These are phyloP conservation scores for Setophaga kirtlandii DNA, from an alignment of 2,113 vertebrate genomes.

Conservation along the genomic window DNA sequence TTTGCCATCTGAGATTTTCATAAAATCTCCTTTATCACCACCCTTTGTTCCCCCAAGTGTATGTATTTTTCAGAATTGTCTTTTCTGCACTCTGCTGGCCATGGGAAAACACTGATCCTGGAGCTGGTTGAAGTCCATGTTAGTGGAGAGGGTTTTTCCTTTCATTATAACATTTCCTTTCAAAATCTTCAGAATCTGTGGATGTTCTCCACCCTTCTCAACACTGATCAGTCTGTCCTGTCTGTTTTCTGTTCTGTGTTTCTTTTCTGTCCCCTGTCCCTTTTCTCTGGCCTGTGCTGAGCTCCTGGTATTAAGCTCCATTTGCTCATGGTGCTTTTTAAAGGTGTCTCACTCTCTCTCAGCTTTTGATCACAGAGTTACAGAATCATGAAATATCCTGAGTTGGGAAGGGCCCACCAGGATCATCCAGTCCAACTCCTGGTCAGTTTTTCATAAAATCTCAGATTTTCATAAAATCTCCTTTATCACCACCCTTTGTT, in stretches of 20 bases:
- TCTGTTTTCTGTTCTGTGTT: neutral
- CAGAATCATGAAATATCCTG: neutral
- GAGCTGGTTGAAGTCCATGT: neutral
- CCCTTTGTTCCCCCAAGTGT: constrained; percentile 10
- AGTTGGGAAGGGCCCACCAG: neutral
- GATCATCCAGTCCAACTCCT: neutral
- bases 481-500: constrained; percentile 48
- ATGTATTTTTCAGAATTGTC: constrained; percentile 25
- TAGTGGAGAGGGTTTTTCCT: neutral
- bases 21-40: constrained; percentile 59
- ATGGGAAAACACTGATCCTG: neutral
- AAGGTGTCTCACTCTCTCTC: neutral
- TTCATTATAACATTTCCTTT: neutral
- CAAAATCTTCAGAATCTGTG: neutral
- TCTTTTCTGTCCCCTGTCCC: neutral
- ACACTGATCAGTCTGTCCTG: neutral
- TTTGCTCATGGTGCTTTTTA: neutral
- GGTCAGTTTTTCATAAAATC: too few relatives aligned
- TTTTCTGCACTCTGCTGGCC: neutral
- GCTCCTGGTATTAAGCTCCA: neutral
- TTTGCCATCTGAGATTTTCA: constrained; percentile 57
- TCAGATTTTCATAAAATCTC: constrained; percentile 53
- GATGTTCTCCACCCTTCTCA: neutral
- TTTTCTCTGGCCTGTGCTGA: neutral
- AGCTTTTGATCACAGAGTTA: neutral